Conservation (phyloP, 1,140 invertebrate species). For the Halyomorpha halys region DNA sequence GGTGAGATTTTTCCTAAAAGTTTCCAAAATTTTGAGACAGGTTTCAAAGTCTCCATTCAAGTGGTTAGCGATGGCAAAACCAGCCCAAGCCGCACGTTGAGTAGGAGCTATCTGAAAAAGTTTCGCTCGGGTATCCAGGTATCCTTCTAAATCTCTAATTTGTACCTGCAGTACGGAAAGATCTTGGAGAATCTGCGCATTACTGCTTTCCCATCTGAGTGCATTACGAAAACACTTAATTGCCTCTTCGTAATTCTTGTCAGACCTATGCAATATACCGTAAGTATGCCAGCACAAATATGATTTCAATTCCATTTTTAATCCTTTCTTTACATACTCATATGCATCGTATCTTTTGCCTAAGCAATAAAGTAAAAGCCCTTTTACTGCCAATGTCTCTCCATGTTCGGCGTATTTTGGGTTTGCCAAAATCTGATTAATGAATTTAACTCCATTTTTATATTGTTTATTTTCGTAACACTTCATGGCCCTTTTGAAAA, state of each 20-base stretch:
- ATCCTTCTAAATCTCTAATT: slow-evolving; percentile 97
- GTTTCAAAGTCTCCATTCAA: slow-evolving; percentile 91
- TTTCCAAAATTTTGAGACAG: slow-evolving; percentile 91
- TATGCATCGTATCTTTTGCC: slow-evolving; percentile 97
- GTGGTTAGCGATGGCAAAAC: slow-evolving; percentile 98
- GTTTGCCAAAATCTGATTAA: slow-evolving; percentile 96
- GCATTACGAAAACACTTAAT: slow-evolving; percentile 99
- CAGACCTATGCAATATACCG: slow-evolving; percentile 85
- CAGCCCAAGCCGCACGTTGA: background rate
- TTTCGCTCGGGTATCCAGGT: slow-evolving; percentile 56
- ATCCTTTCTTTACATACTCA: slow-evolving; percentile 87
- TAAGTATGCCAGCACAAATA: slow-evolving; percentile 99
- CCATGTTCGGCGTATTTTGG: slow-evolving; percentile 96
- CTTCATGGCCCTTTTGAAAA: slow-evolving; percentile 98
- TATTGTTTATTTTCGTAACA: slow-evolving; percentile 99
- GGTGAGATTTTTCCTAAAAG: slow-evolving; percentile 72
- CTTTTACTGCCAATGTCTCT: slow-evolving; percentile 99
- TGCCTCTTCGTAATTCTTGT: slow-evolving; percentile 99
- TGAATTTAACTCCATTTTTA: slow-evolving; percentile 98
- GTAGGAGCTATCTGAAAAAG: slow-evolving; percentile 42
- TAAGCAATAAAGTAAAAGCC: slow-evolving; percentile 91
- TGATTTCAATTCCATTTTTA: slow-evolving; percentile 92
- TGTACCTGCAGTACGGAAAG: slow-evolving; percentile 96
- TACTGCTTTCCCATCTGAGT: slow-evolving; percentile 97
- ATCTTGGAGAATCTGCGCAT: slow-evolving; percentile 95